Conservation (phyloP, 2,888 invertebrate genomes). For the Anarsia innoxiella region DNA sequence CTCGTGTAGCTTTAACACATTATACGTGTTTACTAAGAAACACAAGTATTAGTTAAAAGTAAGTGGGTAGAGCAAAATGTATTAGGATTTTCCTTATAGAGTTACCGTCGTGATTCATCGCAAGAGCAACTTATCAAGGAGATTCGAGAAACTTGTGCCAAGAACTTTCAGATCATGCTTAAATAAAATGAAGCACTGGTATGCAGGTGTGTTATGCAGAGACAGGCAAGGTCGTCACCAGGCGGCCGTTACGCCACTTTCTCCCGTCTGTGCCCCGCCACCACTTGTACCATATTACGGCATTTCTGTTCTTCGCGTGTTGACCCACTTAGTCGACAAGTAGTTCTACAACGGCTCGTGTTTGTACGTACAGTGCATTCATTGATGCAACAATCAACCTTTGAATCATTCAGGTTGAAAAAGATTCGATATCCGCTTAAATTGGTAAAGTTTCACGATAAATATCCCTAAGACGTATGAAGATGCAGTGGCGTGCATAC, state of each 20-base stretch:
- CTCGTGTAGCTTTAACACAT: slow-evolving; percentile 36
- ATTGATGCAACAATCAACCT: slow-evolving; percentile 10
- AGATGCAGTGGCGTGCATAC: too few relatives aligned
- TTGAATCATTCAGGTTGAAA: background rate
- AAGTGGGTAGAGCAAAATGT: background rate
- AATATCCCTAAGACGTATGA: too few relatives aligned
- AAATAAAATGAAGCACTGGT: slow-evolving; percentile 9
- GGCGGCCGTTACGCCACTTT: slow-evolving; percentile 49
- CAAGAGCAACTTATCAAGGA: too few relatives aligned
- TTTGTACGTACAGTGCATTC: slow-evolving; percentile 12
- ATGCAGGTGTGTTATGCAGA: slow-evolving; percentile 22
- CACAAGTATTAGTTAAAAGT: slow-evolving; percentile 1
- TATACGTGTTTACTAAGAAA: slow-evolving; percentile 30
- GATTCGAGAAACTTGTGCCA: too few relatives aligned
- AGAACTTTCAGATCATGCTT: slow-evolving; percentile 1
- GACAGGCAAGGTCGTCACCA: slow-evolving; percentile 50
- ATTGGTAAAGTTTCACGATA: too few relatives aligned
- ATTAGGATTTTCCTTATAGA: slow-evolving; percentile 5
- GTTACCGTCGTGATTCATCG: too few relatives aligned
- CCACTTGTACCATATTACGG: slow-evolving; percentile 14
- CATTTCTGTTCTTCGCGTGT: slow-evolving; percentile 15
- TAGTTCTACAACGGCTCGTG: slow-evolving; percentile 5
- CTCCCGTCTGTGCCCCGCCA: slow-evolving; percentile 39
- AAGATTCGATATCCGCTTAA: too few relatives aligned
- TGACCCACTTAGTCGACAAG: slow-evolving; percentile 7